Conservation (phyloP, 1,140 invertebrate species). For the Phthorimaea operculella region DNA sequence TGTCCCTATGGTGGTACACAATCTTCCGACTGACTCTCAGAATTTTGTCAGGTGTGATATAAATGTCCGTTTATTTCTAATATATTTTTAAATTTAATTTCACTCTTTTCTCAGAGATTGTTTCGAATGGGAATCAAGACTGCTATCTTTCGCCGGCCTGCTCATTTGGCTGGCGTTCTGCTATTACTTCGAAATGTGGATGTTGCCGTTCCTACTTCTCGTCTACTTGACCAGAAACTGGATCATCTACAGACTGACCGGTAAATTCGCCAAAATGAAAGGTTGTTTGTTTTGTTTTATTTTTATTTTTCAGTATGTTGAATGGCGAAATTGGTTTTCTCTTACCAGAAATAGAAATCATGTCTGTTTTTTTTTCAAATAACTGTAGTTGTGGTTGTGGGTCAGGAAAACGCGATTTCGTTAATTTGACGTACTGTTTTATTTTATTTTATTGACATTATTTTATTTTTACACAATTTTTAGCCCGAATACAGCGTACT, state of each 20-base stretch:
- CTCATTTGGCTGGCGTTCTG: slow-evolving; percentile 83
- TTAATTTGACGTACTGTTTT: background rate
- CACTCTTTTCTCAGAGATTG: slow-evolving; percentile 78
- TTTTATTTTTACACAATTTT: slow-evolving; percentile 10
- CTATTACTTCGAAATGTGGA: slow-evolving; percentile 90
- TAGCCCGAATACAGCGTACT: slow-evolving; percentile 34
- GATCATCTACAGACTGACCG: slow-evolving; percentile 70
- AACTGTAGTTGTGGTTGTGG: no score
- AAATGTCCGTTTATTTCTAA: no score
- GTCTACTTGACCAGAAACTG: slow-evolving; percentile 77
- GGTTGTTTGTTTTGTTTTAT: background rate
- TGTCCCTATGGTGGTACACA: no score
- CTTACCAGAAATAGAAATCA: no score
- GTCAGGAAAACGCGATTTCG: background rate
- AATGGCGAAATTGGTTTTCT: no score
- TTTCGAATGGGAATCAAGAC: slow-evolving; percentile 95
- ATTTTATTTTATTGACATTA: background rate
- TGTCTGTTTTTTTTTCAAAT: slow-evolving; percentile 18
- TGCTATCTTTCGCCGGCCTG: slow-evolving; percentile 89
- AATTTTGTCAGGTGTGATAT: no score
- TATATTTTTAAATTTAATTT: no score
- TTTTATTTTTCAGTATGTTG: no score
- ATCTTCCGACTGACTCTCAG: no score
- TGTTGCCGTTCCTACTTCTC: slow-evolving; percentile 81
- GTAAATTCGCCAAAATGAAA: slow-evolving; percentile 26